Base-by-base conservation (phyloP, 2,113 vertebrate genomes). In the Sylvilagus bachmani region DNA sequence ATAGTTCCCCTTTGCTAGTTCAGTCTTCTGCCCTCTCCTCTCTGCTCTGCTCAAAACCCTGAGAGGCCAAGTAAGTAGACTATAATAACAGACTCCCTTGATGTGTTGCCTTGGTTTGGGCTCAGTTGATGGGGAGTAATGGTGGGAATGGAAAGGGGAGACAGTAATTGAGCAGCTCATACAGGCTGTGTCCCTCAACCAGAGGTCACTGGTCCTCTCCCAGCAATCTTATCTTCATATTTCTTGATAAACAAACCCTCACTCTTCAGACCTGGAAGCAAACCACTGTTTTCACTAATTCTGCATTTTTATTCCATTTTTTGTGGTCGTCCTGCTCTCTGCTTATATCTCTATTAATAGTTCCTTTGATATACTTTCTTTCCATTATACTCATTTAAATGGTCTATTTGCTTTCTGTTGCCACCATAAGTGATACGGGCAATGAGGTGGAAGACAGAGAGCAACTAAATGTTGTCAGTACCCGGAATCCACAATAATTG, bases 151-250 rank as follows among this genome's bases (percentile, higher is more conserved):
- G 6, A 88, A 1, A 14, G 3, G 10, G 12, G n/a, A 75, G 49
- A n/a, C 4, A 38, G 1, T 4, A 77, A 71, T 0, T 44, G 0
- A 0, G 4, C 11, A 6, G 27, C 19, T 29, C 66, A 22, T 22
- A 11, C 10, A 29, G 31, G 3, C 12, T 58, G 0, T 31, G 16
- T 71, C 29, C 21, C 3, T 44, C 77, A n/a, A 19, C 4, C 10
- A 51, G 27, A 66, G 2, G 17, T 44, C 22, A 44, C 10, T 74
- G 10, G 10, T 66, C 2, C 29, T 86, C 14, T 29, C 13, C 4
- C 22, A 6, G 27, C 4, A 29, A 12, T 1, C 14, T 78, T 70
- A 14, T 49, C n/a, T 53, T n/a, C 13, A 55, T 0, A 19, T 9
- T 77, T 66, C 36, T 70, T 64, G 27, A 13, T 58, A 73, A n/a